Base-by-base conservation (phyloP, 2,888 invertebrate genomes). In the Prosopocoilus inquinatus region DNA sequence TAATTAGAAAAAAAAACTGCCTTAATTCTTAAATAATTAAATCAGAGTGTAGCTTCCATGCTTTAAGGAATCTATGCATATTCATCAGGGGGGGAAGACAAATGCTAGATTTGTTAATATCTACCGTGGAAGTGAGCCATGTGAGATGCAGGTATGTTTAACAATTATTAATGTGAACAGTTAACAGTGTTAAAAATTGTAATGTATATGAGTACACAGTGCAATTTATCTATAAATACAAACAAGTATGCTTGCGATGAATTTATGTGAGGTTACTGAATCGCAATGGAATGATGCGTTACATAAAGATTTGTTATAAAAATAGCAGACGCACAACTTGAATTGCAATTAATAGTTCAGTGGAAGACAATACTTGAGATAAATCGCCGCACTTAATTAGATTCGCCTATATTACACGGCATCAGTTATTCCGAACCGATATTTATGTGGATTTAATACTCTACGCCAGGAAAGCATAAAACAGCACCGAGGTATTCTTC, bases 401-500 rank as follows among this genome's bases (percentile, higher is more conserved):
- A 28, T 28, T 28, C 20, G 20, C 20, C 20, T 28, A 28, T 28
- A 28, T 28, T 28, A 28, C 20, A 28, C 20, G 20, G 20, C 20
- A 28, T 28, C 20, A 28, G 20, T 28, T 28, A 28, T 28, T 28
- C 20, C 20, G 20, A 28, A 28, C 5, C 20, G 20, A 28, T 28
- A 28, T 28, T 28, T 28, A 28, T 28, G 20, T 28, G 20, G 20
- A 28, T 28, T 28, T 28, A 28, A 28, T 28, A 28, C 20, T 28
- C 20, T 28, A 7, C 20, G 20, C 9, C 12, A 15, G 47, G 46
- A 20, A 32, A 35, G 12, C 13, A 13, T 51, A 35, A 32, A 28
- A 45, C 48, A 53, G 63, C 58, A 60, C 62, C 67, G 70, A 70
- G 65, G 72, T 73, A 71, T 73, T 74, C 71, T 70, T 69, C 68